Conservation (phyloP, 2,797 vertebrate genomes). For the Scolopax rusticola region DNA sequence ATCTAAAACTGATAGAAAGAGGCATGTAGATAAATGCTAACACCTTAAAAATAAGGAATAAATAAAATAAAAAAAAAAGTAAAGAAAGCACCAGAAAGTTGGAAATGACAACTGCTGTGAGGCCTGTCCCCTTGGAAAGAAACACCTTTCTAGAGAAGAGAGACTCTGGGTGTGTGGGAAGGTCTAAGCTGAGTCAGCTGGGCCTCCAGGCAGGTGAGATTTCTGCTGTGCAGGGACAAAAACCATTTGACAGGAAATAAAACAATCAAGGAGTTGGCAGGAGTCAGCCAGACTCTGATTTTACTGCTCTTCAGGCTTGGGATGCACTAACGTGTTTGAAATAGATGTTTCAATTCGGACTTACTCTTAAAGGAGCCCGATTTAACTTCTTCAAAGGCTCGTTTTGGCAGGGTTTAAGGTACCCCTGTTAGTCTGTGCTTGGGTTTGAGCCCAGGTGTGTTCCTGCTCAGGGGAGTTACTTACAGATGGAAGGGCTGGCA, state of each 20-base stretch:
- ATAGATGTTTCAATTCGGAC: background rate
- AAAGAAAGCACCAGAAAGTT: background rate
- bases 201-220: background rate
- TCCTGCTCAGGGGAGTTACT: background rate
- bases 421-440: background rate
- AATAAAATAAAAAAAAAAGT: background rate
- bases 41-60: background rate
- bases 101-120: background rate
- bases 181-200: background rate
- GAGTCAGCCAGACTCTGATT: background rate
- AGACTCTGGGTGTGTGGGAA: background rate
- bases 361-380: background rate
- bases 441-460: background rate
- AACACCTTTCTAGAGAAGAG: background rate
- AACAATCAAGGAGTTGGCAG: background rate
- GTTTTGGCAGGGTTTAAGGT: background rate
- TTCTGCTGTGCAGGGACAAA: background rate
- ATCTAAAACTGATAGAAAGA: background rate
- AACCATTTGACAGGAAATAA: background rate
- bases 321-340: background rate
- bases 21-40: background rate
- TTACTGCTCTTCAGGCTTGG: background rate
- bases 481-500: background rate
- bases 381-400: background rate
- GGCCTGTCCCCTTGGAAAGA: background rate